Base-by-base conservation (phyloP, 2,797 vertebrate genomes). In the Neosilurus mollespiculum region DNA sequence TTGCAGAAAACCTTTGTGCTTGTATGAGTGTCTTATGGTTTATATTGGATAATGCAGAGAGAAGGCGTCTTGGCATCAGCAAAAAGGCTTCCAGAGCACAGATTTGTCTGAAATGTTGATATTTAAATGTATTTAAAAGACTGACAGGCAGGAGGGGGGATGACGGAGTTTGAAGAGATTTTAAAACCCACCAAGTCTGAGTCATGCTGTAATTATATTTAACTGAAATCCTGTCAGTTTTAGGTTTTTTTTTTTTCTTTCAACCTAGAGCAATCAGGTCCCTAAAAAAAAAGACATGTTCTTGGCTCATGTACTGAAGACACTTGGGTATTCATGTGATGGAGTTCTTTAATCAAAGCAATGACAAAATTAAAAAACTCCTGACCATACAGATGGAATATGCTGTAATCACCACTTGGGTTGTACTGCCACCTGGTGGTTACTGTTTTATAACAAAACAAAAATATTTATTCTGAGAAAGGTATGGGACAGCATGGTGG, bases 381-480 rank as follows among this genome's bases (percentile, higher is more conserved):
- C 4, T 37, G 58, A 37, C n/a, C 43, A 34, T 43, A 43, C 43
- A 43, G 43, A 16, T 54, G 26, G 18, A 26, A 54, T 1, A 24
- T 72, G 3, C n/a, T 67, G 22, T n/a, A 54, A 43, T 43, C 30
- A 75, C 43, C 34, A 53, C 16, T 67, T 56, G 69, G 14, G 30
- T 24, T 84, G 61, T 67, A 30, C 83, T 84, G 83, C 83, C 83
- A 81, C 37, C 83, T 75, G 54, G 70, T 84, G 83, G 70, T 78
- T 37, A 7, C 15, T 49, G 2, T 3, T 58, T 10, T n/a, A 37
- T 69, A 69, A 37, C 15, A 9, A 51, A 72, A 51, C 49, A 53
- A 71, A 10, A 24, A 3, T 22, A 70, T n/a, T 11, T 11, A 12
- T 9, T 26, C n/a, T 43, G 43, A 43, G 43, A 43, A 5, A 8